A percentile compares a stretch with the other conserved stretches of the same genome.
phyloP scores from a whole-genome alignment of 2,797 vertebrate genomes.

The Clarias platycephalus region DNA sequence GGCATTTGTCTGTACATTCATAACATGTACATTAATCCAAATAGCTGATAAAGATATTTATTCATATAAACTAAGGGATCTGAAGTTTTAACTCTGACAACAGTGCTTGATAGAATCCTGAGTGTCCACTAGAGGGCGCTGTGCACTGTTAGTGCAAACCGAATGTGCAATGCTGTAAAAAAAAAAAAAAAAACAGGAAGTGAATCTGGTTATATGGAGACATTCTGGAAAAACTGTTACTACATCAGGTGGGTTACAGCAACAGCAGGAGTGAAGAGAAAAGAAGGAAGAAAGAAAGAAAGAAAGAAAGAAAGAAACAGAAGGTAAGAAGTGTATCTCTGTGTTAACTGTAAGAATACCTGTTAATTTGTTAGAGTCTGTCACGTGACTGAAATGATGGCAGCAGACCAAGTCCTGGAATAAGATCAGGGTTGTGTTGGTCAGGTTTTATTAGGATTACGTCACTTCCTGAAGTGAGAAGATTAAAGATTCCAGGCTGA shows the following conservation, averaged over 20 bases:
- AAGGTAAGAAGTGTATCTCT: background rate
- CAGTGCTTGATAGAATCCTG: background rate
- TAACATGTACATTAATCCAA: background rate
- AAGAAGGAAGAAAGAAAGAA: no score
- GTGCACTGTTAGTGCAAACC: background rate
- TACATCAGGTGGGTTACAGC: background rate
- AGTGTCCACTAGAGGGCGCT: conserved; percentile 7
- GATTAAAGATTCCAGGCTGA: background rate
- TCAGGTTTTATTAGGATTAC: no score
- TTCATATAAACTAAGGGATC: background rate
- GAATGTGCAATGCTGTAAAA: background rate
- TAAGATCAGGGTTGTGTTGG: no score
- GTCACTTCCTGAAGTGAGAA: background rate
- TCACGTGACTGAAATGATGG: background rate
- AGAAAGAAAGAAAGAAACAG: no score
- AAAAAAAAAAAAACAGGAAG: background rate
- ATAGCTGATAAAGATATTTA: background rate
- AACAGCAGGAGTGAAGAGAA: background rate
- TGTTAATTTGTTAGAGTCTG: no score
- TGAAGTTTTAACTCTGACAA: no score
- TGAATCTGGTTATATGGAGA: background rate
- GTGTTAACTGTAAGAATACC: background rate
- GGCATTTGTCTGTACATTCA: background rate
- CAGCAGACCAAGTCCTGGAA: background rate
- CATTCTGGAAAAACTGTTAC: background rate